Evolutionary conservation across 2,113 vertebrate species (phyloP), one percentile per base, ranked within the genome.

Genomic region (Callipepla californica): DNA sequence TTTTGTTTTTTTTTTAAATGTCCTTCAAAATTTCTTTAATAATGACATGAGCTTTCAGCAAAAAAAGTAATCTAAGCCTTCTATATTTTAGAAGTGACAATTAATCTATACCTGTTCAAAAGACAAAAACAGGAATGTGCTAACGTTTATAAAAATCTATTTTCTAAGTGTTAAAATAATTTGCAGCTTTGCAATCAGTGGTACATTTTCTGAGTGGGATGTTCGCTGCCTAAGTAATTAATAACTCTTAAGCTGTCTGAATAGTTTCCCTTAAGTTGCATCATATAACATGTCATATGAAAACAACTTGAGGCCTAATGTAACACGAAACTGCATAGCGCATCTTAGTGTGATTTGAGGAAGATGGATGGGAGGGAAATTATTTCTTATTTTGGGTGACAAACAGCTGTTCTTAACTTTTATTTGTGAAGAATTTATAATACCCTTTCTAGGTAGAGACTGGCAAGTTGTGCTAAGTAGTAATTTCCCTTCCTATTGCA

Each of bases 211-310:
- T 80, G 93, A 90, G 85, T 87, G 65, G 65, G 57, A 85, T 91
- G 82, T 92, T 72, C 61, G 85, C 61, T 83, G 72, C 53, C 57
- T 23, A 89, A 90, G 93, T 95, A 92, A 96, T 95, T 96, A 96
- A 96, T 96, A 95, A 95, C 85, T 93, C 95, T 94, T 95, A 96
- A 94, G 94, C 95, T 87, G 89, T 89, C 91, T 92, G 93, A 94
- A 96, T 96, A 96, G 87, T 96, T 96, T 96, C 96, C 96, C 89
- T 92, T 85, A 63, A 95, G 82, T 94, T 96, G 96, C 95, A 96
- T 96, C 96, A 92, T 96, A 94, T 95, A 94, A 96, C 92, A 82
- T 96, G 92, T 96, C 92, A 32, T 92, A 94, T 75, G 95, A 96
- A 96, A 95, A 96, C 95, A 95, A 91, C 96, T 94, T 80, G 90